These are phyloP conservation scores for Oopsacas minuta DNA, from an alignment of 37 sponge, comb jelly and placozoan genomes.

Conservation along the genomic window DNA sequence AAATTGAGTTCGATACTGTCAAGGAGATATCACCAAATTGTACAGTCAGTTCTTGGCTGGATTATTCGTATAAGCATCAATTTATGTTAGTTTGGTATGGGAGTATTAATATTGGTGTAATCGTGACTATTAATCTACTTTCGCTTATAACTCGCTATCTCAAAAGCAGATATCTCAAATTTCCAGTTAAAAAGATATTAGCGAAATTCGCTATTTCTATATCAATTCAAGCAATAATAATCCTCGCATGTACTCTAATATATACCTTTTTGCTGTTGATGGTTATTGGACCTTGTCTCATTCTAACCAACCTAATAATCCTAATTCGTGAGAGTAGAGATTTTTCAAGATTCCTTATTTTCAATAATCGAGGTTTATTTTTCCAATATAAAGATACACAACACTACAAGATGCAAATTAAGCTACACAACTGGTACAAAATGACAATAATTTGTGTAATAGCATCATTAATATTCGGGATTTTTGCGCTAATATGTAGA, in stretches of 20 bases:
- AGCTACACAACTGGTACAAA: background rate
- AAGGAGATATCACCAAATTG: background rate
- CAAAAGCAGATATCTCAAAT: background rate
- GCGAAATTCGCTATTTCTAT: background rate
- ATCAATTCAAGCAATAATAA: background rate
- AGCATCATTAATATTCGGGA: background rate
- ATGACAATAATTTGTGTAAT: background rate
- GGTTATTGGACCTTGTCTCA: background rate
- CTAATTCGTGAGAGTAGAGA: background rate
- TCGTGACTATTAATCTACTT: background rate
- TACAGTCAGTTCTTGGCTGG: background rate
- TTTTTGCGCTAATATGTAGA: background rate
- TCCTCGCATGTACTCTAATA: background rate
- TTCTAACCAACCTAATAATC: background rate
- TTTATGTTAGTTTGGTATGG: background rate
- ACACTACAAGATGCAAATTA: background rate
- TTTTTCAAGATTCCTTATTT: background rate
- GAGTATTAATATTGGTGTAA: background rate
- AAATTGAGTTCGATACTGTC: background rate
- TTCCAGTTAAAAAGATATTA: background rate
- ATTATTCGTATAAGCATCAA: background rate
- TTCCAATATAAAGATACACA: background rate
- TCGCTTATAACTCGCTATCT: background rate
- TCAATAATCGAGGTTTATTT: background rate
- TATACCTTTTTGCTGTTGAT: background rate